Evolutionary conservation across 2,888 invertebrate genomes (phyloP).

Genomic region (Podotricha telesiphe): DNA sequence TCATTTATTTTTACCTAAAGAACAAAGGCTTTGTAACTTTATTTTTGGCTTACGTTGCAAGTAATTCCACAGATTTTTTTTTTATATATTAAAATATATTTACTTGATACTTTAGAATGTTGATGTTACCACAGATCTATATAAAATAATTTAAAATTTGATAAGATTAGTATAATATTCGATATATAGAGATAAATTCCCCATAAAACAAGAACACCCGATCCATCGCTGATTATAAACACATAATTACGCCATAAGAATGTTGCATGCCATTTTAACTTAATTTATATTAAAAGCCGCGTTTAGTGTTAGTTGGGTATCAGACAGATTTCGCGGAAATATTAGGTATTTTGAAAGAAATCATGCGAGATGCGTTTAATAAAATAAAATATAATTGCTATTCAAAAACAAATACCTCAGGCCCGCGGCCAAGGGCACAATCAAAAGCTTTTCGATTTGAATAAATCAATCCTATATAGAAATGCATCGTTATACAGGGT

Average conservation of each 20-base stretch:
- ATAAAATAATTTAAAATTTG: not conserved
- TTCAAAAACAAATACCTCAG: conserved; percentile 81
- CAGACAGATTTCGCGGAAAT: conserved; percentile 78
- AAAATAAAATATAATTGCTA: conserved; percentile 84
- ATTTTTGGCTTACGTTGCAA: too few relatives aligned
- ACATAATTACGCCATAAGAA: conserved; percentile 60
- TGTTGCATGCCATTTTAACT: conserved; percentile 53
- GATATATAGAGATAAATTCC: conserved; percentile 2
- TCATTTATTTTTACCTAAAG: too few relatives aligned
- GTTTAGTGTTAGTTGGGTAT: conserved; percentile 38
- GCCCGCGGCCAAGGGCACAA: conserved; percentile 74
- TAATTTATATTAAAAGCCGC: conserved; percentile 44
- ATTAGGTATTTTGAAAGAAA: conserved; percentile 63
- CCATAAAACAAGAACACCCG: conserved; percentile 10
- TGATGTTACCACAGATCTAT: not conserved
- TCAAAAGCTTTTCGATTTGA: conserved; percentile 80
- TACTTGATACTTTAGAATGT: too few relatives aligned
- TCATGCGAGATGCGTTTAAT: conserved; percentile 74
- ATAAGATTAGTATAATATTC: not conserved
- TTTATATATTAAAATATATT: too few relatives aligned
- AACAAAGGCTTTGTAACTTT: too few relatives aligned
- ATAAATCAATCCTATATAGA: conserved; percentile 82
- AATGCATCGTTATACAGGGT: conserved; percentile 75
- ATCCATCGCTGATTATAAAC: conserved; percentile 51
- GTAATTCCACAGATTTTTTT: too few relatives aligned